Evolutionary conservation across 1,140 invertebrate species (phyloP), one percentile per base, ranked within the genome.

Genomic region (Nebria ingens): DNA sequence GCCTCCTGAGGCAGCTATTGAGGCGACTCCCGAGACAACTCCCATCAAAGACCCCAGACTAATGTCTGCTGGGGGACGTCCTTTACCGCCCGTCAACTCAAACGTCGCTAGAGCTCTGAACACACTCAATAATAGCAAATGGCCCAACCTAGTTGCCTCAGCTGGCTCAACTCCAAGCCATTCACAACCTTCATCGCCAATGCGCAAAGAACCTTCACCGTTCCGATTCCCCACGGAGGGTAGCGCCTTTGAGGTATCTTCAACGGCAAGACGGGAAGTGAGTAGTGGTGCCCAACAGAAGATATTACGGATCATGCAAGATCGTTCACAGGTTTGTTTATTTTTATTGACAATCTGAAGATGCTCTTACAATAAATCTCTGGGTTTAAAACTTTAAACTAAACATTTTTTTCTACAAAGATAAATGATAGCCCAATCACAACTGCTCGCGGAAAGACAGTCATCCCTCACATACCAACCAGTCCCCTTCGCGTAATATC

Each of bases 21-120:
- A 91, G 75, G 89, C 89, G 3, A 91, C 89, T 6, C 89, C 89
- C 2, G 89, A 91, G 76, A 91, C 87, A 21, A 92, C 89, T 21
- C 88, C 89, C 1, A 78, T 90, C 0, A 87, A 87, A 51, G 25
- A 34, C 25, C 25, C 25, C 6, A 6, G 25, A 34, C 6, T 34
- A 13, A 34, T 34, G 25, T 6, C 25, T 34, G 21, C 21, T 42
- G n/a, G n/a, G n/a, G n/a, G n/a, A n/a, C 42, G 9, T 9, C n/a
- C 25, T 55, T 68, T 71, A 60, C 58, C 69, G 45, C 75, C 78
- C 12, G 64, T 73, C 2, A 79, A 79, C 57, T 81, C 83, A 9
- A 73, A 72, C 58, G 81, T 81, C 2, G 83, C 80, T 1, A 76
- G 86, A 20, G 81, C 82, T 2, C 71, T 87, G 2, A 73, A 71